Evolutionary conservation across 2,113 vertebrate species (phyloP), one percentile per base, ranked within the genome.

Genomic region (Nipponia nippon): DNA sequence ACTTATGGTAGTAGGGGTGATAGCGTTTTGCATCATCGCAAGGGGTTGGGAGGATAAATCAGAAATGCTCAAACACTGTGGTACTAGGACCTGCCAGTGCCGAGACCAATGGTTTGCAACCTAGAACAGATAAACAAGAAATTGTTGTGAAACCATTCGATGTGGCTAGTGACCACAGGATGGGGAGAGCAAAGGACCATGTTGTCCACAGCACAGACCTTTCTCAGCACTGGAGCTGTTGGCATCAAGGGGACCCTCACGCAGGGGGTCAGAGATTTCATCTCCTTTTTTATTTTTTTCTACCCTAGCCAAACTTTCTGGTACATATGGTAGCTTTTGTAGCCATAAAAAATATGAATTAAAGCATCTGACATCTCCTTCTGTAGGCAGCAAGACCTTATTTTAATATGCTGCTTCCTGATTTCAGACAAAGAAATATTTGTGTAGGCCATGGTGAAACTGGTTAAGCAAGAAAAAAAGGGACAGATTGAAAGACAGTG

Each of bases 401-500:
- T 78, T 94, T 94, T 96, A 90, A 90, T 94, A 90, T 15, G 11
- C 75, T 70, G 44, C 93, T 93, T 95, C 89, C 93, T 91, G 89
- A 93, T 89, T 90, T 96, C 81, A 92, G 67, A 96, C 91, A 95
- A 97, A 96, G 91, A 90, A 93, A 94, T 97, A 95, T 71, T 96
- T 97, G 87, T 95, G 82, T 80, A 93, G 93, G 70, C 55, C 67
- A 90, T 38, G 17, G n/a, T 77, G 59, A 91, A 97, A 97, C 96
- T 38, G 56, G 95, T 96, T 96, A 94, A 95, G 30, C 96, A 91
- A 90, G 94, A 36, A 93, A 89, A 67, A 86, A 80, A 72, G 17
- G 9, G 42, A 26, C 55, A 95, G 67, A 82, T 56, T 65, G 91
- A 93, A 89, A 89, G 81, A 92, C 59, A 84, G 52, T 19, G n/a